Evolutionary conservation across 2,888 invertebrate genomes (phyloP).

Genomic region (Harpagoxenus sublaevis): DNA sequence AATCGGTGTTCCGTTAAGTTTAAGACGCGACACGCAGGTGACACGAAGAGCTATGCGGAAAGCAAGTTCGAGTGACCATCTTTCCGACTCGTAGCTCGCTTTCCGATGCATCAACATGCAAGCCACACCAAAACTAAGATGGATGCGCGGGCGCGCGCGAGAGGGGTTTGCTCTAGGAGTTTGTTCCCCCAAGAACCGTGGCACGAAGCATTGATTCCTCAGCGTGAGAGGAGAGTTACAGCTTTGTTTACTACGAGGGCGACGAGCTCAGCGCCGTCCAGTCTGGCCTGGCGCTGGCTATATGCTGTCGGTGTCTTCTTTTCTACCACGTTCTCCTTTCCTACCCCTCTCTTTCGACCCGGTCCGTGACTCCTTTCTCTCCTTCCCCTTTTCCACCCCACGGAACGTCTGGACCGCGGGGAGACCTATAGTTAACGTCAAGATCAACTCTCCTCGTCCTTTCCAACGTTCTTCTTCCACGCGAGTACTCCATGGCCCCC

Average conservation of each 20-base stretch:
- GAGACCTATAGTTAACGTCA: constrained; percentile 68
- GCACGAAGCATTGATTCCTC: constrained; percentile 84
- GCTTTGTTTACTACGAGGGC: constrained; percentile 85
- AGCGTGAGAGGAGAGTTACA: constrained; percentile 85
- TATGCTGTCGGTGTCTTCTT: constrained; percentile 64
- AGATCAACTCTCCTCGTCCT: constrained; percentile 65
- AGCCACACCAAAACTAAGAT: constrained; percentile 77
- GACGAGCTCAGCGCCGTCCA: constrained; percentile 85
- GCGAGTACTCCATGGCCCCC: constrained; percentile 63
- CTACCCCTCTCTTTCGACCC: constrained; percentile 35
- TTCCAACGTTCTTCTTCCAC: constrained; percentile 58
- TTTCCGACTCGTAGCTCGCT: constrained; percentile 55
- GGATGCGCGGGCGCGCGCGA: constrained; percentile 68
- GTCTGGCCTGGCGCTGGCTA: constrained; percentile 81
- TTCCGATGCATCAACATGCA: constrained; percentile 80
- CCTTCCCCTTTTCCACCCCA: constrained; percentile 17
- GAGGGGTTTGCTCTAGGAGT: constrained; percentile 70
- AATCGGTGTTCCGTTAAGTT: constrained; percentile 30
- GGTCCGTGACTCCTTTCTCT: constrained; percentile 40
- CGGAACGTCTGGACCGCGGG: constrained; percentile 50
- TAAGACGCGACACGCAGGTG: background rate
- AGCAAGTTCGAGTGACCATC: constrained; percentile 49
- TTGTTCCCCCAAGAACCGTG: constrained; percentile 72
- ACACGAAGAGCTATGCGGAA: constrained; percentile 24
- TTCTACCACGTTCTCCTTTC: constrained; percentile 62